Evolutionary conservation across 2,113 vertebrate genomes (phyloP), one percentile per base, ranked within the genome.

Genomic region (Verasper variegatus): DNA sequence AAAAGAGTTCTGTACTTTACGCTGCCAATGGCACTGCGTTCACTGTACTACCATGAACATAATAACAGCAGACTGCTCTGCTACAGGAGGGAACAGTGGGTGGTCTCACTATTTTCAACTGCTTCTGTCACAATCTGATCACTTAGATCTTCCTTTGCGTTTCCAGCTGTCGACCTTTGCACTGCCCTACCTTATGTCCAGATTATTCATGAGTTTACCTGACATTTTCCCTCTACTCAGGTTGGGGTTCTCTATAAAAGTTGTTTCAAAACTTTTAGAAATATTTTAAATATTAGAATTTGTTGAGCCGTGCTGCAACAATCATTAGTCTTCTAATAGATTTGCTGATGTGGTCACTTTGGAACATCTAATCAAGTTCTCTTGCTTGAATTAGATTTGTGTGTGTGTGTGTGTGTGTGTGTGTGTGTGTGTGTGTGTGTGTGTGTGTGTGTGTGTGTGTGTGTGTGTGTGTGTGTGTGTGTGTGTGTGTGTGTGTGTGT

Each of bases 81-180:
- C 59, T 62, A 26, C 23, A 70, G 42, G n/a, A 66, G 59, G 18
- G 21, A 64, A 68, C 8, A 6, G 52, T 70, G 64, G 72, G 72
- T 82, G 71, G 68, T 78, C 71, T 68, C 55, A 45, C 27, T 18
- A 12, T 65, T 65, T 59, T 64, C n/a, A 20, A 42, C 49, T 26
- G 40, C 31, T 52, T 65, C 51, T 52, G 27, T 62, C 23, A 61
- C 11, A 76, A 27, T 61, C 37, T 47, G 60, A 59, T 57, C 26
- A 37, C 57, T 11, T 62, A 27, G 37, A 5, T 60, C 55, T 45
- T 60, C 18, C n/a, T 45, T 74, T 26, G 40, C 4, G 20, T 68
- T 23, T 51, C 1, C 6, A 26, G 17, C 42, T 72, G 67, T 55
- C 59, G 24, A 23, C 54, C 2, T 1, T 51, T 26, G 37, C 0